These are phyloP conservation scores for Megamerina dolium DNA, from an alignment of 2,888 invertebrate species.

Conservation along the genomic window DNA sequence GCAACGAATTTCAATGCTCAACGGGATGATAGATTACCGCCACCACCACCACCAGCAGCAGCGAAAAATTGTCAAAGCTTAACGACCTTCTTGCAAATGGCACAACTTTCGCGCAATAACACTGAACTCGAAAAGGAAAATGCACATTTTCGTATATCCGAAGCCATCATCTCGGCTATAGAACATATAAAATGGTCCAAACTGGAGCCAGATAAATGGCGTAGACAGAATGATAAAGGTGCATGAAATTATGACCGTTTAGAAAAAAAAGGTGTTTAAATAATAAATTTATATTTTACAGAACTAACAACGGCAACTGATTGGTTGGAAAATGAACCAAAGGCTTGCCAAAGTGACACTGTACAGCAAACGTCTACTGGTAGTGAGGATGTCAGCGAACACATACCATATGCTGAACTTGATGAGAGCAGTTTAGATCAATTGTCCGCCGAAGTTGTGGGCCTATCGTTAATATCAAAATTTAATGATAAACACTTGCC, in stretches of 20 bases:
- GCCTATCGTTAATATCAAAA: conserved; percentile 66
- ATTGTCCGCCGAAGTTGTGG: conserved; percentile 72
- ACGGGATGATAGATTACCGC: conserved; percentile 5
- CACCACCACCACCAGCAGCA: conserved; percentile 15
- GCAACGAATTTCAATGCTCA: not conserved
- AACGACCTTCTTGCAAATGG: conserved; percentile 65
- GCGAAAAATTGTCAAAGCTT: conserved; percentile 58
- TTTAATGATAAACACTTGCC: conserved; percentile 73
- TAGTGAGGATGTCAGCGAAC: conserved; percentile 20
- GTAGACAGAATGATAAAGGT: conserved; percentile 17
- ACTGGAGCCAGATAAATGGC: conserved; percentile 30
- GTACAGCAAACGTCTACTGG: not conserved
- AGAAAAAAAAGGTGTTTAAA: not conserved
- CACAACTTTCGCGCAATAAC: conserved; percentile 63
- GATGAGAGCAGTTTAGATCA: conserved; percentile 47
- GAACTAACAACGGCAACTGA: conserved; percentile 14
- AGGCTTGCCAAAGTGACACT: not conserved
- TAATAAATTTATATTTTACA: not conserved
- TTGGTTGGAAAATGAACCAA: conserved; percentile 12
- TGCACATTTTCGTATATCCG: conserved; percentile 78
- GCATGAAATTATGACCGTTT: not conserved
- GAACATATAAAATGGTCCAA: conserved; percentile 65
- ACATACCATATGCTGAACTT: conserved; percentile 38
- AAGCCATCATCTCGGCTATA: conserved; percentile 76
- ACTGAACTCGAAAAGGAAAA: conserved; percentile 79